Conservation (phyloP, 1,140 invertebrate species). For the Pristionchus pacificus region DNA sequence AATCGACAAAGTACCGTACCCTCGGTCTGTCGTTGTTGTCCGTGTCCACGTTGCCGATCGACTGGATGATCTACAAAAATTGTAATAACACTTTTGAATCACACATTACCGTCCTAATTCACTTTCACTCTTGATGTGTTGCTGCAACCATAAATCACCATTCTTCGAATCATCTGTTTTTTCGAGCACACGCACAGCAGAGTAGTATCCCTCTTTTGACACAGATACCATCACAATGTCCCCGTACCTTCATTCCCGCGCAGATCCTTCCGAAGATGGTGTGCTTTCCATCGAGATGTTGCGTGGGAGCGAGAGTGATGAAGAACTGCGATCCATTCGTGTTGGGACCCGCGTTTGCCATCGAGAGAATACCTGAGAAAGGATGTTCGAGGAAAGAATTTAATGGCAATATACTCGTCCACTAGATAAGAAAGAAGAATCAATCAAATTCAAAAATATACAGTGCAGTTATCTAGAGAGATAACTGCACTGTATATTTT, state of each 20-base stretch:
- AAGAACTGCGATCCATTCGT: conserved; percentile 98
- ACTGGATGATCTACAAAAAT: conserved; percentile 50
- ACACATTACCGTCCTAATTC: neutral
- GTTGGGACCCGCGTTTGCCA: conserved; percentile 73
- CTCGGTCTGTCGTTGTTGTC: conserved; percentile 60
- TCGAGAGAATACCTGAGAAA: conserved; percentile 14
- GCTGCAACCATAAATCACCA: neutral
- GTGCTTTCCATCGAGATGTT: conserved; percentile 96
- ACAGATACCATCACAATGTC: neutral
- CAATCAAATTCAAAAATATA: neutral
- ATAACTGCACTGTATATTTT: neutral
- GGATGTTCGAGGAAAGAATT: no score
- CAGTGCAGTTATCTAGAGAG: no score
- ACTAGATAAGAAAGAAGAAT: no score
- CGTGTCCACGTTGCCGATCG: conserved; percentile 61
- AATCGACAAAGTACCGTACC: no score
- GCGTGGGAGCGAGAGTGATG: conserved; percentile 88
- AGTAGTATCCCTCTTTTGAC: neutral
- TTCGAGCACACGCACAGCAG: neutral
- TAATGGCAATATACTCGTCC: no score
- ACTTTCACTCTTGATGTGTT: no score
- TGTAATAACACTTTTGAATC: neutral
- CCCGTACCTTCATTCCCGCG: conserved; percentile 59
- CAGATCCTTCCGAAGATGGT: conserved; percentile 78
- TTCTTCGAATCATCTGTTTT: neutral